Evolutionary conservation across 2,113 vertebrate genomes (phyloP), one percentile per base, ranked within the genome.

Genomic region (Rhodinocichla rosea): DNA sequence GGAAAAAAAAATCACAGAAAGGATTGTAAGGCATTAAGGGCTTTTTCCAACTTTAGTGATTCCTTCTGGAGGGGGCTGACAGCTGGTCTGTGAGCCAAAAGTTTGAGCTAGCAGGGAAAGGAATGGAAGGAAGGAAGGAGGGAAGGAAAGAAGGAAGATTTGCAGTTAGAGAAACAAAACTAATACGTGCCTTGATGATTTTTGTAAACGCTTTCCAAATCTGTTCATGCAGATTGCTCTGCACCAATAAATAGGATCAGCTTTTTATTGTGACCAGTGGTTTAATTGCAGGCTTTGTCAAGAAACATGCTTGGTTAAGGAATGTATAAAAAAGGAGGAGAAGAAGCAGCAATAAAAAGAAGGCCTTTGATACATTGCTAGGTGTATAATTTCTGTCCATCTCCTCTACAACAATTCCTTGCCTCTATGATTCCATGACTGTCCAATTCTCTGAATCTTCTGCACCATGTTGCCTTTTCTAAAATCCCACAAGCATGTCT

Each of bases 401-500:
- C n/a, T 59, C 20, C 2, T 11, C n/a, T 24, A 17, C 3, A 7
- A 35, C 15, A 59, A 35, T 35, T 35, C 53, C 13, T 13, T 52
- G 27, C 19, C 39, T 44, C 22, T 24, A 0, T 28, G 13, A 45
- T 45, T 53, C 28, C n/a, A 30, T 12, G 23, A n/a, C 15, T 6
- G 11, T 45, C 22, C 1, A 2, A 1, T 27, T 68, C 28, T 32
- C 15, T 50, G 26, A 24, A 12, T 45, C n/a, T 76, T 59, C 35
- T 89, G 62, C 40, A 22, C 27, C 23, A 7, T 7, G 1, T 22
- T 60, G 22, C 13, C 23, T 89, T 67, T 60, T 53, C 53, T 53
- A 18, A 65, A 52, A 32, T 9, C 6, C 14, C 9, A 3, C 0
- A 5, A 7, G 13, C 2, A 7, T 0, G 3, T 44, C 39, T 57